phyloP scores from a whole-genome alignment of 2,888 invertebrate species.

The Epistrophe eligans region DNA sequence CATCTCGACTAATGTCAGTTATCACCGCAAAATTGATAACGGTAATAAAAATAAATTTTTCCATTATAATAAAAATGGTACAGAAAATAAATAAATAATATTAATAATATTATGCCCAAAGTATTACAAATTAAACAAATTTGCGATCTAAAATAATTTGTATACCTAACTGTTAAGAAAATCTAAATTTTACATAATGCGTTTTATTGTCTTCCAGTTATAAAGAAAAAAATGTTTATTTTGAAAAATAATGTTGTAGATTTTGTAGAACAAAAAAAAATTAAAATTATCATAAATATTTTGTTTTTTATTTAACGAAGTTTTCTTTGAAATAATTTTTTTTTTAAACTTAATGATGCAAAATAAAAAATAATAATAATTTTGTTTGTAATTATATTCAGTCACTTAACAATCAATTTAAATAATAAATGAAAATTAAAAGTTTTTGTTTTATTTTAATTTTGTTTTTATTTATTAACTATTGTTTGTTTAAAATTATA shows the following conservation, averaged over 20 bases:
- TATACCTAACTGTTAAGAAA: no score
- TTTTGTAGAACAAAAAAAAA: neutral
- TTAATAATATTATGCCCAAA: no score
- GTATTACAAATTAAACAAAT: no score
- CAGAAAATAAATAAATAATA: no score
- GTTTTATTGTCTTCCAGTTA: constrained; percentile 66
- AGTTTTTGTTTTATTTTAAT: constrained; percentile 11
- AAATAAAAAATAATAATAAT: constrained; percentile 1
- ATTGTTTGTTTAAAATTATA: constrained; percentile 26
- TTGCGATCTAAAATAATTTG: no score
- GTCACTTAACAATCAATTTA: constrained; percentile 60
- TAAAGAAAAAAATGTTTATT: neutral
- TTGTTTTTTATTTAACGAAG: neutral
- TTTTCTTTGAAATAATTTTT: neutral
- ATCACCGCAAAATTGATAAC: no score
- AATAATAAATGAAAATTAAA: constrained; percentile 49
- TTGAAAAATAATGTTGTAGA: neutral
- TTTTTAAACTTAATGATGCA: neutral
- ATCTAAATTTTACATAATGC: neutral
- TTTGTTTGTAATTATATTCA: constrained; percentile 63
- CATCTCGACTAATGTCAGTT: no score
- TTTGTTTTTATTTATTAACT: constrained; percentile 24
- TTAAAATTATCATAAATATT: neutral
- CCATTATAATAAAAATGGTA: no score
- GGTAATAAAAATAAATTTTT: no score